phyloP scores from a whole-genome alignment of 2,888 invertebrate genomes.

The Pristionchus japonicus region DNA sequence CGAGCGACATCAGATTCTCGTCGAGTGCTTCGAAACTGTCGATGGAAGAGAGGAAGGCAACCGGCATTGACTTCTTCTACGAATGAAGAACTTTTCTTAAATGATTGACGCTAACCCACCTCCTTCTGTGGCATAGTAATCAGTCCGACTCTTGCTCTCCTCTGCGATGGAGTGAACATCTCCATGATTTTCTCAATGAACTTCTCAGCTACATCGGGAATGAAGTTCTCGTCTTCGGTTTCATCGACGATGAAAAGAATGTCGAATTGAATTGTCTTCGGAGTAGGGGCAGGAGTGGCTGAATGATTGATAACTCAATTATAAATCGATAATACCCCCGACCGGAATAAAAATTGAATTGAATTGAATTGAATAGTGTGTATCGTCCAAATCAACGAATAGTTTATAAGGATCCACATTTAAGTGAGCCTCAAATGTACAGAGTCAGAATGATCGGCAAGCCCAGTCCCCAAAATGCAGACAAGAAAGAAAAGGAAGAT shows the following conservation, averaged over 20 bases:
- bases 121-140: slow-evolving; percentile 41
- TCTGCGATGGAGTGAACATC: background rate
- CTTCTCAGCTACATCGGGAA: background rate
- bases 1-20: slow-evolving; percentile 29
- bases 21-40: slow-evolving; percentile 32
- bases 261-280: slow-evolving; percentile 37
- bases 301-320: too few species aligned
- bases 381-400: too few species aligned
- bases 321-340: too few species aligned
- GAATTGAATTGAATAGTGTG: too few species aligned
- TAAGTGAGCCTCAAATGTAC: background rate
- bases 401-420: background rate
- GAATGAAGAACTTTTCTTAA: background rate
- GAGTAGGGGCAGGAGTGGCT: slow-evolving; percentile 33
- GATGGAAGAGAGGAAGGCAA: slow-evolving; percentile 39
- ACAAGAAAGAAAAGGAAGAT: background rate
- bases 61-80: slow-evolving; percentile 7
- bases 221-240: background rate
- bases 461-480: slow-evolving; percentile 24
- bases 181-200: background rate
- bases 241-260: slow-evolving; percentile 40
- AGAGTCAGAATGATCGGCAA: background rate
- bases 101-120: background rate
- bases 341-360: too few species aligned
- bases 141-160: slow-evolving; percentile 37